Evolutionary conservation across 2,797 vertebrate genomes (phyloP), one percentile per base, ranked within the genome.

Genomic region (Catostomus latipinnis): DNA sequence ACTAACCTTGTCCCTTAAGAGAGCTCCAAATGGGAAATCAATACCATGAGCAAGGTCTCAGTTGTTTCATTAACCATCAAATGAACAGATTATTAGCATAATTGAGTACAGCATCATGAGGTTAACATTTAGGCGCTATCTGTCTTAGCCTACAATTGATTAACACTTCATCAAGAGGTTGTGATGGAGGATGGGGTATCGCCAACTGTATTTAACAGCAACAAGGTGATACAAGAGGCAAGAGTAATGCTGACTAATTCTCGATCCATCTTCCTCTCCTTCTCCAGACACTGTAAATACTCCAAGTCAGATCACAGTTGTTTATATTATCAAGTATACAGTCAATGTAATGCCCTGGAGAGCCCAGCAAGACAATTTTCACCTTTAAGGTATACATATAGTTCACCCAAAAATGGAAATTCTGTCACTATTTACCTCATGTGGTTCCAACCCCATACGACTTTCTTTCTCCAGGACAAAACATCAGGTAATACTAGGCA

Each of bases 1-100:
- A 88, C 84, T 92, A 91, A 91, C 84, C 85, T 85, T 90, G 89
- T 89, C 83, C 83, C 87, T 74, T 84, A 86, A 89, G 88, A 89
- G 82, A 80, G 84, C 82, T 86, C 84, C 87, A 89, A 90, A 92
- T 84, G 88, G 90, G 87, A 93, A 95, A 93, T 93, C 92, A 92
- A 94, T 94, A 90, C 73, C 78, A 68, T 81, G 82, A 86, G 87
- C 84, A 86, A 81, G 83, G 84, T 88, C 87, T 86, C 84, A 82
- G 86, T 86, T 87, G 88, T 85, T 88, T 87, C 84, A 85, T 86
- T 87, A 91, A 88, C 87, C 89, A 87, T 87, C 87, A 85, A 88
- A 82, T 89, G 88, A 88, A 82, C 85, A 86, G 89, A 86, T 83
- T 89, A 91, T 92, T 87, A 92, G 90, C 83, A 88, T 87, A 89